Conservation (phyloP, 1,140 invertebrate species). For the Physella acuta region DNA sequence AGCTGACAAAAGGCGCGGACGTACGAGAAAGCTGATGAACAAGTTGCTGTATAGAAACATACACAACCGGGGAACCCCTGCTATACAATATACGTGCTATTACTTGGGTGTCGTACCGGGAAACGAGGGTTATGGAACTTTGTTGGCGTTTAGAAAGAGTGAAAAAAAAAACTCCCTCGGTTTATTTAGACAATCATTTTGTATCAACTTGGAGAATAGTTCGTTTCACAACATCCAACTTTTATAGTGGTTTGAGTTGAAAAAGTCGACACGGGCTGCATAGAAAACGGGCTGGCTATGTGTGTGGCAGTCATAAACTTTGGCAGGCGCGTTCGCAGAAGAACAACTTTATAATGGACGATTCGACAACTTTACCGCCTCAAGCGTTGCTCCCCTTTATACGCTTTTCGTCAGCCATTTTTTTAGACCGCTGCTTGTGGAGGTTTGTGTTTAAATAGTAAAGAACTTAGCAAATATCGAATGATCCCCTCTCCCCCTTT, state of each 20-base stretch:
- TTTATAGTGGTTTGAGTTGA: neutral
- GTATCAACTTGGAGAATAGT: constrained; percentile 11
- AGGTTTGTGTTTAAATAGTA: neutral
- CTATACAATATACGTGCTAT: no score
- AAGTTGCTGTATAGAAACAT: no score
- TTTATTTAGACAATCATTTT: neutral
- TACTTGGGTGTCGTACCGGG: no score
- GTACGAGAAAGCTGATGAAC: no score
- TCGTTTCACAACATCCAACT: constrained; percentile 4
- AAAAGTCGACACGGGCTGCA: neutral
- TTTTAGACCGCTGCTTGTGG: no score
- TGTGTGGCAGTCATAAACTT: constrained; percentile 8
- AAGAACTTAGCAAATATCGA: constrained; percentile 16
- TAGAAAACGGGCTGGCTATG: neutral
- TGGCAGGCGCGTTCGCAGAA: neutral
- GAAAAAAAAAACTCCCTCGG: neutral
- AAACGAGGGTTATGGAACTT: no score
- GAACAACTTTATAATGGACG: neutral
- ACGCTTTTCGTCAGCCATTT: no score
- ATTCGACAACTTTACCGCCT: neutral
- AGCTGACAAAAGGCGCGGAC: no score
- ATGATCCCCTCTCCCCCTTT: constrained; percentile 4
- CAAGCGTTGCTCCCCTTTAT: no score
- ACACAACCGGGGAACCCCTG: no score
- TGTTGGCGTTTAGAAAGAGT: no score